phyloP scores from a whole-genome alignment of 2,113 vertebrate species.

The Mobula birostris region DNA sequence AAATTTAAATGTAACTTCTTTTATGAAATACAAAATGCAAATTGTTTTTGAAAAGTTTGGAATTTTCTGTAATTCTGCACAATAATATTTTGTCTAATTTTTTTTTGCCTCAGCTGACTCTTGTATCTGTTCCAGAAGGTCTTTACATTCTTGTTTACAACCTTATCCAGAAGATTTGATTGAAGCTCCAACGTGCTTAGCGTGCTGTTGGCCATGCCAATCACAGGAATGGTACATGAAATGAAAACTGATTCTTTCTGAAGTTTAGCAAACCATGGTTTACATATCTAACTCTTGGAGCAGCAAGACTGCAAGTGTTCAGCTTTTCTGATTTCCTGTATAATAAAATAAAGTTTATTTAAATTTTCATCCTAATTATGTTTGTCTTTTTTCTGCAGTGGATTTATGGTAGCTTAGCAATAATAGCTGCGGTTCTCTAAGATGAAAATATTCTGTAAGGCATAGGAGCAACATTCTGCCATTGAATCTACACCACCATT shows the following conservation, averaged over 20 bases:
- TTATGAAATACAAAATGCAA: not conserved
- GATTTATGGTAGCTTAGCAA: not conserved
- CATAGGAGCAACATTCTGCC: not conserved
- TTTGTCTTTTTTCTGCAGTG: not conserved
- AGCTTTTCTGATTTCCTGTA: not conserved
- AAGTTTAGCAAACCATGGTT: not conserved
- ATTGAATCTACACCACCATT: too few relatives aligned
- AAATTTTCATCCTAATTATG: not conserved
- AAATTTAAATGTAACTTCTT: not conserved
- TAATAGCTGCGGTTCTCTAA: not conserved
- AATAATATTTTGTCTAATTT: not conserved
- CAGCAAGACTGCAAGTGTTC: not conserved
- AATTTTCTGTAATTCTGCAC: not conserved
- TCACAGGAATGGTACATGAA: not conserved
- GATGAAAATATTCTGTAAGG: not conserved
- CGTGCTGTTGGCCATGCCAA: not conserved
- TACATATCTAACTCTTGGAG: not conserved
- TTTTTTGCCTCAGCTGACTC: not conserved
- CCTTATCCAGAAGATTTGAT: slow-evolving; percentile 16
- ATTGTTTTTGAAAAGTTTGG: not conserved
- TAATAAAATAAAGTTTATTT: slow-evolving; percentile 21
- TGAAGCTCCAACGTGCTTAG: not conserved
- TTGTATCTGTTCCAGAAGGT: not conserved
- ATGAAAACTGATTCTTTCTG: not conserved
- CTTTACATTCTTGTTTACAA: not conserved